Conservation (phyloP, 2,797 vertebrate genomes). For the Setipinna tenuifilis region DNA sequence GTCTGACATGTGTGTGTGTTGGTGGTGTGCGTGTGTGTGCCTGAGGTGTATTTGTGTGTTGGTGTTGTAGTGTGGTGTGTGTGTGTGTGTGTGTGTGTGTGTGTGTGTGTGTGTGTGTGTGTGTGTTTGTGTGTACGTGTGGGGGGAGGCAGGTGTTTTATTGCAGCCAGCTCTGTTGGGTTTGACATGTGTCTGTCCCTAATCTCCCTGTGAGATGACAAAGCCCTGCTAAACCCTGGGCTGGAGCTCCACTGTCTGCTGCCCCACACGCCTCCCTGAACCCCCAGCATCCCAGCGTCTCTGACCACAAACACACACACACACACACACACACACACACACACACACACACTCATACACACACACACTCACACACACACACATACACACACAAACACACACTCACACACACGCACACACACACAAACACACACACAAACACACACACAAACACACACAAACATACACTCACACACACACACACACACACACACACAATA, state of each 20-base stretch:
- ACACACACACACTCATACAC: slow-evolving; percentile 40
- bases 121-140: slow-evolving; percentile 37
- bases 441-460: background rate
- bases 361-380: slow-evolving; percentile 51
- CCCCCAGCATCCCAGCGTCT: slow-evolving; percentile 24
- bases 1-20: slow-evolving; percentile 33
- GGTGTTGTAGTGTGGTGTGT: background rate
- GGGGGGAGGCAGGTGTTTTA: slow-evolving; percentile 75
- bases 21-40: slow-evolving; percentile 36
- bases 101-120: slow-evolving; percentile 36
- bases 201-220: slow-evolving; percentile 77
- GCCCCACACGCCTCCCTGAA: slow-evolving; percentile 50
- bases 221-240: slow-evolving; percentile 71
- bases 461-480: background rate
- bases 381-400: slow-evolving; percentile 36
- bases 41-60: slow-evolving; percentile 62
- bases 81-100: background rate
- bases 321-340: slow-evolving; percentile 43
- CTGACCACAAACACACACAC: too few species aligned
- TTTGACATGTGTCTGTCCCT: slow-evolving; percentile 73
- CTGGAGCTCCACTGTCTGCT: slow-evolving; percentile 59
- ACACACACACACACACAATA: slow-evolving; percentile 24
- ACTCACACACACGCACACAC: slow-evolving; percentile 31
- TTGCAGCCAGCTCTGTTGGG: slow-evolving; percentile 67
- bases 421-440: slow-evolving; percentile 24